Percentiles rank a stretch among this genome's conserved stretches.
Evolutionary conservation across 2,888 invertebrate species (phyloP).

Genomic region (Aleiodes testaceus): DNA sequence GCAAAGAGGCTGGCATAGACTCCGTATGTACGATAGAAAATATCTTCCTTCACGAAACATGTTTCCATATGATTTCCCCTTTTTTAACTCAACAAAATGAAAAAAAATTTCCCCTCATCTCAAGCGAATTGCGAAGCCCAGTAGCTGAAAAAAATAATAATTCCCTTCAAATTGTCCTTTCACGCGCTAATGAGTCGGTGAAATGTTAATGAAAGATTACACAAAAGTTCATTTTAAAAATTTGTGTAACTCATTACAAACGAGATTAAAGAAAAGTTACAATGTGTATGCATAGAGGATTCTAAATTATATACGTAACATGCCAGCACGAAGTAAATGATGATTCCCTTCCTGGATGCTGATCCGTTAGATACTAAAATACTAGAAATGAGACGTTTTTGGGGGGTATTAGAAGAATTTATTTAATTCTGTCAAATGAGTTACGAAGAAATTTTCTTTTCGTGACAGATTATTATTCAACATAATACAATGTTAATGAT

Average conservation of each 20-base stretch:
- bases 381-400: not conserved
- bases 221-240: slow-evolving; percentile 10
- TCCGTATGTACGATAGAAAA: slow-evolving; percentile 27
- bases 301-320: not conserved
- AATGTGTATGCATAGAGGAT: not conserved
- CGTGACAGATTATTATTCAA: too few species aligned
- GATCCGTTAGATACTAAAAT: slow-evolving; percentile 3
- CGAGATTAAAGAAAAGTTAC: too few species aligned
- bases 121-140: slow-evolving; percentile 1
- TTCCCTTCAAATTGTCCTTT: not conserved
- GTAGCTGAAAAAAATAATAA: slow-evolving; percentile 3
- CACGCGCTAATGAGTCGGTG: slow-evolving; percentile 23
- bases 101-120: not conserved
- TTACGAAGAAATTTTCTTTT: slow-evolving; percentile 15
- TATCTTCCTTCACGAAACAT: slow-evolving; percentile 19
- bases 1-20: slow-evolving; percentile 58
- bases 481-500: too few species aligned
- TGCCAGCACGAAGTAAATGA: slow-evolving; percentile 39
- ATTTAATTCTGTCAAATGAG: not conserved
- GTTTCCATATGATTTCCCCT: slow-evolving; percentile 13
- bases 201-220: slow-evolving; percentile 26
- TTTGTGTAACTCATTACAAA: slow-evolving; percentile 6
- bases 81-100: not conserved
- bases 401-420: too few species aligned
- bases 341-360: slow-evolving; percentile 49